Base-by-base conservation (phyloP, 2,797 vertebrate genomes). In the Lindbergichthys nudifrons region DNA sequence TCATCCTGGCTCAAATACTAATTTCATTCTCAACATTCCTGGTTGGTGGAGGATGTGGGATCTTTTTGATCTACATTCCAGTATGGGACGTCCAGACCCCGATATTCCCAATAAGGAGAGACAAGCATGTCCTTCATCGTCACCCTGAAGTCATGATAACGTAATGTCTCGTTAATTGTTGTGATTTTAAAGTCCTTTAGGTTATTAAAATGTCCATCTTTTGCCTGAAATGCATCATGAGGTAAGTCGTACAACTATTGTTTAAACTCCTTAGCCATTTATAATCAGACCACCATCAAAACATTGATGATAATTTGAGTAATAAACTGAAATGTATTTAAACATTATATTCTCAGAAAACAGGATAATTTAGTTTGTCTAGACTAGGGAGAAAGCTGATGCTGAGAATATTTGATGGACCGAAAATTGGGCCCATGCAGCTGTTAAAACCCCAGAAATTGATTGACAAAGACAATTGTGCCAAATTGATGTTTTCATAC, bases 1-100 rank as follows among this genome's bases (percentile, higher is more conserved):
- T 73, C 60, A 62, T 70, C 57, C 60, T 26, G 58, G 36, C 46
- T 70, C 43, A 80, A 77, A 81, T 60, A 26, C 47, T 75, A n/a
- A 32, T 75, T 74, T 88, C 42, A 69, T 90, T 87, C 78, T 65
- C 54, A 73, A 15, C 64, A 87, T 87, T 89, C 79, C 80, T 64
- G 70, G 67, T 63, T 68, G 60, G 32, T 70, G 0, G 11, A 62
- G 60, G 72, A 73, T 70, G 63, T 74, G 60, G 26, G 42, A 73
- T 76, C 63, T 64, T 71, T 76, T 73, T 84, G 77, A 84, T 73
- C 65, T 63, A 85, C 75, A 82, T 87, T 85, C 80, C 80, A 65
- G 45, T 50, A 5, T 11, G 54, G 80, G 70, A 76, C 21, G 14
- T 10, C 45, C 39, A 72, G 71, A 79, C 53, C 52, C 50, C 52